Base-by-base conservation (phyloP, 2,888 invertebrate genomes). In the Pimpla rufipes region DNA sequence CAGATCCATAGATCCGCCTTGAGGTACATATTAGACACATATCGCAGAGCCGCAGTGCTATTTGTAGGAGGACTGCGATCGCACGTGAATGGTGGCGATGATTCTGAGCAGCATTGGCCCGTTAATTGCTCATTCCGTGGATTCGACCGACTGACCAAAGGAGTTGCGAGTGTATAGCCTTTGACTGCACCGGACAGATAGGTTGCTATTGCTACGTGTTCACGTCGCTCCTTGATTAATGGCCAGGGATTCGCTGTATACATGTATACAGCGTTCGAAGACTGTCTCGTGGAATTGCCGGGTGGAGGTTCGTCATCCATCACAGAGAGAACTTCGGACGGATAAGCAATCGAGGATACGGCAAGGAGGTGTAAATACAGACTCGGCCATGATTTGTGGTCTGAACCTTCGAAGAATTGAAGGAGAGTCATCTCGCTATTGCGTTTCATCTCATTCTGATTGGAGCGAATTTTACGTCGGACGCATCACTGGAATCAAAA, bases 191-290 rank as follows among this genome's bases (percentile, higher is more conserved):
- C 50, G 45, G 59, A 42, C 40, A 50, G 62, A 73, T 67, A 74
- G 45, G 70, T 70, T 62, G 73, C 73, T 67, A 75, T 64, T 68
- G 78, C 74, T 64, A 68, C 77, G 81, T 77, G 73, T 75, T 82
- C 23, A 75, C 70, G 74, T 79, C 68, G 52, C 82, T 55, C 37
- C 78, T 75, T 79, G 82, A 82, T 78, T 78, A 79, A 82, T 79
- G 47, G 45, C 40, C 8, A 67, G 16, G 35, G 67, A 35, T 16
- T 59, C 35, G 29, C 57, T 59, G 1, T 11, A 8, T 18, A 21
- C 11, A 67, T 67, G 59, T 11, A 73, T 35, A 21, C 57, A 37
- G 16, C 5, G 29, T 29, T 29, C 29, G 29, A 29, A 79, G 70
- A 18, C 70, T 70, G 70, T 18, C 21, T 21, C 50, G 47, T 45